phyloP scores from a whole-genome alignment of 1,140 invertebrate species.

The Ptiloglossa arizonensis region DNA sequence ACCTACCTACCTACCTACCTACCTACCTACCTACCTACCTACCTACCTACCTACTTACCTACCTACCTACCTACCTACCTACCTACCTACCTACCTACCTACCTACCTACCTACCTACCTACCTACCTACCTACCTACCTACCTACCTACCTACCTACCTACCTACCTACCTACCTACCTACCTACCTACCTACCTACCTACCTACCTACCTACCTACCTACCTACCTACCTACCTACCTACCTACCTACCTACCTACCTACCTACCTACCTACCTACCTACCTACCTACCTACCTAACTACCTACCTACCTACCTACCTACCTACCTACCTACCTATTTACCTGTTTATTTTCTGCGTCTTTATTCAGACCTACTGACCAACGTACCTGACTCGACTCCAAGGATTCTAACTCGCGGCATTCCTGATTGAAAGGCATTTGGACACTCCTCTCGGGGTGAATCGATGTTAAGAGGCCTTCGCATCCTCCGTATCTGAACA shows the following conservation, averaged over 20 bases:
- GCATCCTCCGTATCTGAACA: not conserved
- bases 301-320: slow-evolving; percentile 31
- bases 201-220: slow-evolving; percentile 38
- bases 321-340: slow-evolving; percentile 48
- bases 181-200: slow-evolving; percentile 48
- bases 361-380: slow-evolving; percentile 45
- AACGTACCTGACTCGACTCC: slow-evolving; percentile 38
- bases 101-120: slow-evolving; percentile 31
- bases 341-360: slow-evolving; percentile 20
- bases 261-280: slow-evolving; percentile 54
- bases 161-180: slow-evolving; percentile 31
- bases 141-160: slow-evolving; percentile 38
- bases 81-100: slow-evolving; percentile 38
- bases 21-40: slow-evolving; percentile 38
- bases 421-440: slow-evolving; percentile 43
- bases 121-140: slow-evolving; percentile 48
- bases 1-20: slow-evolving; percentile 48
- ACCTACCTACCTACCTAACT: slow-evolving; percentile 47
- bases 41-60: slow-evolving; percentile 30
- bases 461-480: not conserved
- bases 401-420: slow-evolving; percentile 52
- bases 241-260: slow-evolving; percentile 48
- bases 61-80: slow-evolving; percentile 48
- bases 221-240: slow-evolving; percentile 31
- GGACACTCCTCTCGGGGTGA: slow-evolving; percentile 39